phyloP scores from a whole-genome alignment of 35 echinoderm and acorn worm species.

The Patiria miniata region DNA sequence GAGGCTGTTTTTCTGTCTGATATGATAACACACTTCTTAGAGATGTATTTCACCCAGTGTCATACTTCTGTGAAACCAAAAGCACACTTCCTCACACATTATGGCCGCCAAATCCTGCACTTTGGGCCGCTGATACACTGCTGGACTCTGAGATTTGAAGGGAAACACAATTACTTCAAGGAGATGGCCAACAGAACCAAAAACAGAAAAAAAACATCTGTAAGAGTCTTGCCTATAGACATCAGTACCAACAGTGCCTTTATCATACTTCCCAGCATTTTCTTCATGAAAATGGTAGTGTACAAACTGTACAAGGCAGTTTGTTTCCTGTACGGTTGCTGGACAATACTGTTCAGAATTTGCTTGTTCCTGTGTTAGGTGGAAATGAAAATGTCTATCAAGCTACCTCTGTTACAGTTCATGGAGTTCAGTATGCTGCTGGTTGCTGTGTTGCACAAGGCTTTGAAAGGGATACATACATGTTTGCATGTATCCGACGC shows the following conservation, averaged over 20 bases:
- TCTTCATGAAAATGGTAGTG: slow-evolving; percentile 9
- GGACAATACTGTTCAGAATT: background rate
- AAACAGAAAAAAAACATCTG: slow-evolving; percentile 60
- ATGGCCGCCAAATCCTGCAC: slow-evolving; percentile 33
- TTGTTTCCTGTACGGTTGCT: slow-evolving; percentile 29
- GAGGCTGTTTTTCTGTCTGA: no score
- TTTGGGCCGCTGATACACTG: slow-evolving; percentile 75
- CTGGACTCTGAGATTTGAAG: slow-evolving; percentile 67
- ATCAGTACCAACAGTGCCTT: slow-evolving; percentile 43
- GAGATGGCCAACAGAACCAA: slow-evolving; percentile 47
- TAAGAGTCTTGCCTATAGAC: slow-evolving; percentile 49
- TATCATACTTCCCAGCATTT: slow-evolving; percentile 1
- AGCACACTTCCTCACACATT: slow-evolving; percentile 55
- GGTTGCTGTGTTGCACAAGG: slow-evolving; percentile 47
- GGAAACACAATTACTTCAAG: slow-evolving; percentile 70
- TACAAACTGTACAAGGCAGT: background rate
- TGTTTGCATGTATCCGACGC: slow-evolving; percentile 9
- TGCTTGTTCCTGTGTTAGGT: slow-evolving; percentile 19
- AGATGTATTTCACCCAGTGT: no score
- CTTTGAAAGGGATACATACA: slow-evolving; percentile 34
- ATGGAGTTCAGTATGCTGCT: background rate
- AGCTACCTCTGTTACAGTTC: slow-evolving; percentile 25
- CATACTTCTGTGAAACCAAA: slow-evolving; percentile 66
- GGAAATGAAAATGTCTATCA: slow-evolving; percentile 23
- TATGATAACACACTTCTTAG: no score